Conservation (phyloP, 2,797 vertebrate species). For the Novumbra hubbsi region DNA sequence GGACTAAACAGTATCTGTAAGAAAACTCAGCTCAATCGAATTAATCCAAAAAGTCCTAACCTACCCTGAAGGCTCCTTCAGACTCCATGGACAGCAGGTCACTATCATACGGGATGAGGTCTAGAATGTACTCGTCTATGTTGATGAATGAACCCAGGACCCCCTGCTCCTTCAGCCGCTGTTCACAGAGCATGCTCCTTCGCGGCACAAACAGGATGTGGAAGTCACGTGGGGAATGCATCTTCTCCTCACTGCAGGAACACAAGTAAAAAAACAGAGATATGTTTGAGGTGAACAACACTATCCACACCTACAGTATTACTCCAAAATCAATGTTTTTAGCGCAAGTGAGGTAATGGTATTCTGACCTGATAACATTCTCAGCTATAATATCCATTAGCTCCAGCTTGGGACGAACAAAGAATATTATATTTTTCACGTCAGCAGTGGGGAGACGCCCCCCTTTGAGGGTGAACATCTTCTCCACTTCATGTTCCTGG, state of each 20-base stretch:
- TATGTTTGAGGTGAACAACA: not conserved
- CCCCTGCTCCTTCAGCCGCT: slow-evolving; percentile 91
- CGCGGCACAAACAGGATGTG: slow-evolving; percentile 96
- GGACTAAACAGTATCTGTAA: too few species aligned
- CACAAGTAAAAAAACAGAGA: slow-evolving; percentile 4
- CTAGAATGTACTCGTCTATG: slow-evolving; percentile 92
- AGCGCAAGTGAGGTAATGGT: not conserved
- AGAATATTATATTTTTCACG: slow-evolving; percentile 97
- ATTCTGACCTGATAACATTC: slow-evolving; percentile 84
- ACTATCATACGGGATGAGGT: slow-evolving; percentile 94
- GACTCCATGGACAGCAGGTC: slow-evolving; percentile 98
- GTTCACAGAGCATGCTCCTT: slow-evolving; percentile 92
- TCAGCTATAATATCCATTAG: slow-evolving; percentile 97
- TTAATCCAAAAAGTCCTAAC: slow-evolving; percentile 17
- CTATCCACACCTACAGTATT: not conserved
- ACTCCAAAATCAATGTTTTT: slow-evolving; percentile 9
- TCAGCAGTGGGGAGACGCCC: slow-evolving; percentile 87
- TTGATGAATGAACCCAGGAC: slow-evolving; percentile 89
- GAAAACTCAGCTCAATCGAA: too few species aligned
- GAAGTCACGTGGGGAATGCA: slow-evolving; percentile 85
- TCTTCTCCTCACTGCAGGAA: slow-evolving; percentile 82
- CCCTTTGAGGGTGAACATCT: slow-evolving; percentile 97
- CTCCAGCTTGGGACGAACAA: slow-evolving; percentile 91
- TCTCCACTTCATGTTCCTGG: slow-evolving; percentile 98
- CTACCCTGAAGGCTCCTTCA: slow-evolving; percentile 90